phyloP scores from a whole-genome alignment of 2,113 vertebrate genomes.

The Laterallus jamaicensis region DNA sequence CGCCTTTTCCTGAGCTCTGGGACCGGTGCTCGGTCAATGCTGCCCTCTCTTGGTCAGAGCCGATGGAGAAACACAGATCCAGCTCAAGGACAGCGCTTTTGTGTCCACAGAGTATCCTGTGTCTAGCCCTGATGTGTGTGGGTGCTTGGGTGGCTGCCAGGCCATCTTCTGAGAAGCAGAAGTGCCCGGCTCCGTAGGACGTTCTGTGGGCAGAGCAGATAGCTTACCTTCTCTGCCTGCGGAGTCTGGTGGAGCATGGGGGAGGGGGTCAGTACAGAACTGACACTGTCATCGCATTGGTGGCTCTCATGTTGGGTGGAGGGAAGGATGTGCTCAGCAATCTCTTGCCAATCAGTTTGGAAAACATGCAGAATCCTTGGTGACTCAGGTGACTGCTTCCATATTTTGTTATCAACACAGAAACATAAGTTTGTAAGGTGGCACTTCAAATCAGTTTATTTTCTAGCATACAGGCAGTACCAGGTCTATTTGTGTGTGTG shows the following conservation, averaged over 20 bases:
- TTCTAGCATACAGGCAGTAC: not conserved
- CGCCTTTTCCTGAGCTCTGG: not conserved
- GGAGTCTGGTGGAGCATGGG: not conserved
- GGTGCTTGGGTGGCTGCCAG: not conserved
- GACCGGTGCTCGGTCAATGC: not conserved
- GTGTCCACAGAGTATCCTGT: not conserved
- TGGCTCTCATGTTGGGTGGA: not conserved
- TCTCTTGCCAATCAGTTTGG: not conserved
- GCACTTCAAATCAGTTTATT: not conserved
- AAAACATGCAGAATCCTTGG: not conserved
- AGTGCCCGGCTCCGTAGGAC: accelerated
- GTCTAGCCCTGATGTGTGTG: accelerated
- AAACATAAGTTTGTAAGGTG: not conserved
- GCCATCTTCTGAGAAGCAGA: not conserved
- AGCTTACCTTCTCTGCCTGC: not conserved
- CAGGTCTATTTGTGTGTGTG: accelerated
- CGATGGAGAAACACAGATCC: not conserved
- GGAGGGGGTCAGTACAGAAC: not conserved
- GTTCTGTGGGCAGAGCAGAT: not conserved
- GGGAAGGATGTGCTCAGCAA: not conserved
- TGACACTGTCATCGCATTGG: not conserved
- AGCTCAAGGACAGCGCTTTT: not conserved
- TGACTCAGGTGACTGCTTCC: not conserved
- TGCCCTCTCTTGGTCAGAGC: conserved; percentile 44
- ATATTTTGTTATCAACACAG: not conserved